Evolutionary conservation across 2,888 invertebrate species (phyloP).

Genomic region (Volucella zonaria): DNA sequence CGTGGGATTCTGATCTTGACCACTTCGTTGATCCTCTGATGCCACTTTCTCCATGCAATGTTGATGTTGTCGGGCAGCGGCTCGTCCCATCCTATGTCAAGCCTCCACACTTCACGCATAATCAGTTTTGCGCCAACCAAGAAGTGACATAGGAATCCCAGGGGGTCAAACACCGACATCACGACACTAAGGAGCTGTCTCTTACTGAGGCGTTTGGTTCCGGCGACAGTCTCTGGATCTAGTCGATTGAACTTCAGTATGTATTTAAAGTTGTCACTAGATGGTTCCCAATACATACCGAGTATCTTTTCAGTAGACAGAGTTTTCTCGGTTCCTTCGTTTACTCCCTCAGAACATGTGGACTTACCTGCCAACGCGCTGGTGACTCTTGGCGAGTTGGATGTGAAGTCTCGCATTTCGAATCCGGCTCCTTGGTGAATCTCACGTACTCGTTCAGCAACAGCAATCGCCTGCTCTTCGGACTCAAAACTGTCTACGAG

Average conservation of each 20-base stretch:
- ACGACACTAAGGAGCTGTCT: not conserved
- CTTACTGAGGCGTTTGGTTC: too few species aligned
- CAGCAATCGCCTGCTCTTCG: too few species aligned
- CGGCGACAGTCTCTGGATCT: too few species aligned
- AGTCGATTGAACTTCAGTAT: too few species aligned
- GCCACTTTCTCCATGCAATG: not conserved
- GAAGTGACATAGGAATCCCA: conserved; percentile 16
- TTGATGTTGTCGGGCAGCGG: conserved; percentile 8
- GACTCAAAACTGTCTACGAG: too few species aligned
- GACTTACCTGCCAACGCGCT: not conserved
- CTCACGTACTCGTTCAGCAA: not conserved
- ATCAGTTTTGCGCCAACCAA: conserved; percentile 8
- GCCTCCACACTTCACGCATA: conserved; percentile 18
- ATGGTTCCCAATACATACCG: not conserved
- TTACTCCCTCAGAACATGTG: too few species aligned
- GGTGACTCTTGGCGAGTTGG: not conserved
- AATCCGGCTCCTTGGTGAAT: not conserved
- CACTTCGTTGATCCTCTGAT: not conserved
- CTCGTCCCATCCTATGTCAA: conserved; percentile 18
- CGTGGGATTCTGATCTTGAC: too few species aligned
- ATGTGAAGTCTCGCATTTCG: not conserved
- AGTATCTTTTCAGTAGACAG: not conserved
- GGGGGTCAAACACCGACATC: conserved; percentile 31
- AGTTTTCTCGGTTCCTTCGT: too few species aligned
- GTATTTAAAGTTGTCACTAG: not conserved